phyloP scores from a whole-genome alignment of 2,113 vertebrate genomes.

The Eretmochelys imbricata region DNA sequence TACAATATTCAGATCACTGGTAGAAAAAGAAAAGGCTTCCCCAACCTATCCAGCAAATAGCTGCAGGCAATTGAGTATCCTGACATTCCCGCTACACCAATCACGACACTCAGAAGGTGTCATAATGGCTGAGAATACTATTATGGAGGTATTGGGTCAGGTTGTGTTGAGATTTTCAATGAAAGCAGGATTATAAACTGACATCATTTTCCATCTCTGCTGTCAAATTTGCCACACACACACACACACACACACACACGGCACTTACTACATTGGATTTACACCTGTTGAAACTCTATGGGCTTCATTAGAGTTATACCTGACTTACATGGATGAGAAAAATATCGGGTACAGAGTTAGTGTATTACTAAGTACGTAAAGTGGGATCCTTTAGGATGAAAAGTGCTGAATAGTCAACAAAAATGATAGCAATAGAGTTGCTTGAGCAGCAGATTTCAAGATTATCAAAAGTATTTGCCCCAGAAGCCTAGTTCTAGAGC shows the following conservation, averaged over 20 bases:
- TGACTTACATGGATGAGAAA: neutral
- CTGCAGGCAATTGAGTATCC: neutral
- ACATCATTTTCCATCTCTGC: neutral
- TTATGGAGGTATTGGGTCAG: neutral
- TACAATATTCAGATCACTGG: neutral
- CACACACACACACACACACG: fast-evolving
- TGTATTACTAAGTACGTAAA: neutral
- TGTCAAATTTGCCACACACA: neutral
- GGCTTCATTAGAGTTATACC: neutral
- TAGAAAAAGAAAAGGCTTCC: neutral
- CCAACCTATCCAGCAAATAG: neutral
- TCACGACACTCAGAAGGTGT: neutral
- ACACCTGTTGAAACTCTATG: fast-evolving
- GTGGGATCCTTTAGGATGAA: neutral
- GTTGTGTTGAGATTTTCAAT: neutral
- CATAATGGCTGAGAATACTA: neutral
- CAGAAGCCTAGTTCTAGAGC: neutral
- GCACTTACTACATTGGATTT: no score
- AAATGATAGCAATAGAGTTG: neutral
- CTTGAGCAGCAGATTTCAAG: neutral
- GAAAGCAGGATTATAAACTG: neutral
- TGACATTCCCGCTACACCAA: neutral
- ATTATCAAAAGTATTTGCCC: neutral
- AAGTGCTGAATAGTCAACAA: neutral
- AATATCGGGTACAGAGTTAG: neutral